Evolutionary conservation across 2,113 vertebrate species (phyloP).

Genomic region (Thryonomys swinderianus): DNA sequence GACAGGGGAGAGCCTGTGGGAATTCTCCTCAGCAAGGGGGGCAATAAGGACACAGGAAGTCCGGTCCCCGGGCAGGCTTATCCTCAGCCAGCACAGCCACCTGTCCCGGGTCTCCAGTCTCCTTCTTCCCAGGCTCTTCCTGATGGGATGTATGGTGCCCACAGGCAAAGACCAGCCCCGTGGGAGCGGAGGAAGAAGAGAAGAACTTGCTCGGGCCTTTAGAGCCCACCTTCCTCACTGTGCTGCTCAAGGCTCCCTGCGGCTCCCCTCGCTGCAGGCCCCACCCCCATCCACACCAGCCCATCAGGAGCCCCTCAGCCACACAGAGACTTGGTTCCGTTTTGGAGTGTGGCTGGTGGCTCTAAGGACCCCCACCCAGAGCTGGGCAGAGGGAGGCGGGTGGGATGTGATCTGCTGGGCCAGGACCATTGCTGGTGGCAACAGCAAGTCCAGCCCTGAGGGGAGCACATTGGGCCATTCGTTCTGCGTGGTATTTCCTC

Average conservation of each 20-base stretch:
- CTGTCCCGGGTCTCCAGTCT: no score
- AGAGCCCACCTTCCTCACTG: background rate
- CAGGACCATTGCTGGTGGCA: background rate
- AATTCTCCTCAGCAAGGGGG: background rate
- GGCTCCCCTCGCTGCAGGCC: rapidly evolving
- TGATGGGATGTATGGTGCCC: background rate
- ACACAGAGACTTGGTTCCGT: rapidly evolving
- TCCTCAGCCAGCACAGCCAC: background rate
- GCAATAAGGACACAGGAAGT: background rate
- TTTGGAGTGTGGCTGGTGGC: background rate
- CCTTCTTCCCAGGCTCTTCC: background rate
- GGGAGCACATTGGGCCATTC: background rate
- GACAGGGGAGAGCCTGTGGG: background rate
- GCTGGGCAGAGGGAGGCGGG: background rate
- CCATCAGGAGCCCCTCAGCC: no score
- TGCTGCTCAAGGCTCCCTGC: background rate
- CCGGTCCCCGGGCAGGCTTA: background rate
- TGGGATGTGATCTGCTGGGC: background rate
- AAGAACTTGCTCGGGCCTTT: rapidly evolving
- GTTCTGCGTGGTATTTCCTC: background rate
- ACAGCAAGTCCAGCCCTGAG: background rate
- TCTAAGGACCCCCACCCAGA: background rate
- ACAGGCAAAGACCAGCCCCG: rapidly evolving
- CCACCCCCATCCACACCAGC: background rate
- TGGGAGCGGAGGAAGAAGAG: no score